Conservation (phyloP, 2,797 vertebrate species). For the Danionella dracula region DNA sequence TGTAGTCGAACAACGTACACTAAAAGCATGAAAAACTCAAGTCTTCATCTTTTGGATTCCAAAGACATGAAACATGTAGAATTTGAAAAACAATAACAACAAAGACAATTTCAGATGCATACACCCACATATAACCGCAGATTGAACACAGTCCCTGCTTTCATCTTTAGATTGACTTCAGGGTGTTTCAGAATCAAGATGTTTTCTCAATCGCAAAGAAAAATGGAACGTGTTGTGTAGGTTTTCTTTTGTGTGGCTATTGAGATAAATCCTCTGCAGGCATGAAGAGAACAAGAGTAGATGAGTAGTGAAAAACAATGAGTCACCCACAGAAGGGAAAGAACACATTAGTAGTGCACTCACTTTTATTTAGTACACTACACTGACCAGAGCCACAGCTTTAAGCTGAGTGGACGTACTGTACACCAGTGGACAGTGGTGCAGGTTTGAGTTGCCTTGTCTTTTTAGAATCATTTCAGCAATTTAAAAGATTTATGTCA, state of each 20-base stretch:
- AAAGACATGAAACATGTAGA: not conserved
- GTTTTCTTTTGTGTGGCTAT: not conserved
- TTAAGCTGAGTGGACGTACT: constrained; percentile 9
- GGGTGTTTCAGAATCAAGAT: not conserved
- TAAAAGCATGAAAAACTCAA: too few relatives aligned
- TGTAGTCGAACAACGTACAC: too few relatives aligned
- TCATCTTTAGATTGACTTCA: not conserved
- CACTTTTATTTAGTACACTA: constrained; percentile 9
- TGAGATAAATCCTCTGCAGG: constrained; percentile 15
- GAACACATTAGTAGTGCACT: constrained; percentile 26
- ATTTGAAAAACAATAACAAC: not conserved
- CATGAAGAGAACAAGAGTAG: constrained; percentile 12
- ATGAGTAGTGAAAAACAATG: constrained; percentile 28
- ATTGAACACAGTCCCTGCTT: not conserved
- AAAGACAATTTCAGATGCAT: not conserved
- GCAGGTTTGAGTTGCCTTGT: too few relatives aligned
- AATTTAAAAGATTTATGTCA: too few relatives aligned
- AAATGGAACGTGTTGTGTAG: not conserved
- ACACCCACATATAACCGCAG: not conserved
- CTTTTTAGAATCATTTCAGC: too few relatives aligned
- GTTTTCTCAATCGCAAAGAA: constrained; percentile 2
- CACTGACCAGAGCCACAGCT: constrained; percentile 3
- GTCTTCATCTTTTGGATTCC: not conserved
- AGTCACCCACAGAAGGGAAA: constrained; percentile 32
- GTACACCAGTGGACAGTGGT: constrained; percentile 10